Evolutionary conservation across 2,797 vertebrate species (phyloP).

Genomic region (Kryptopterus vitreolus): DNA sequence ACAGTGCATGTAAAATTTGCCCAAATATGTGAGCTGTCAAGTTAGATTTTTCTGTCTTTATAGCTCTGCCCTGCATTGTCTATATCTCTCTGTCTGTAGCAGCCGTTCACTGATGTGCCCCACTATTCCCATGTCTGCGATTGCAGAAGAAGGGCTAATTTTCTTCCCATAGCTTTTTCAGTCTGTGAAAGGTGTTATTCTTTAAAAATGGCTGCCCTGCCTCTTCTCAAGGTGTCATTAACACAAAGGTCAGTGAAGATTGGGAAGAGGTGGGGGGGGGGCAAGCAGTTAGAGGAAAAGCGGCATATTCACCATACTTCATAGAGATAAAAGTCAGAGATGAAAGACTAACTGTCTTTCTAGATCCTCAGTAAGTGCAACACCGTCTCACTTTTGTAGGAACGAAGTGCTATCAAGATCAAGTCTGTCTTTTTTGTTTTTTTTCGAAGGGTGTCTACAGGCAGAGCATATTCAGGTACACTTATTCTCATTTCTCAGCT

Average conservation of each 20-base stretch:
- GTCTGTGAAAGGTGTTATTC: slow-evolving; percentile 56
- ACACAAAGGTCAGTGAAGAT: slow-evolving; percentile 71
- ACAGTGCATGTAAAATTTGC: slow-evolving; percentile 10
- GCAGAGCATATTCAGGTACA: neutral
- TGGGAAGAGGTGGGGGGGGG: too few species aligned
- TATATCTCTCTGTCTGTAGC: slow-evolving; percentile 8
- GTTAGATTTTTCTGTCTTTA: slow-evolving; percentile 18
- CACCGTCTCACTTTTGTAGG: slow-evolving; percentile 38
- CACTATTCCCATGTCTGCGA: slow-evolving; percentile 44
- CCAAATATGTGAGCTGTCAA: slow-evolving; percentile 25
- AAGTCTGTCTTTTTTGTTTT: neutral
- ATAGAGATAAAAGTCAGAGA: slow-evolving; percentile 54
- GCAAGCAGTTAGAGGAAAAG: slow-evolving; percentile 61
- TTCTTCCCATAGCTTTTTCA: slow-evolving; percentile 48
- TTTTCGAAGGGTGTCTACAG: neutral
- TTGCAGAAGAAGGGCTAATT: slow-evolving; percentile 58
- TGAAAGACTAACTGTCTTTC: slow-evolving; percentile 52
- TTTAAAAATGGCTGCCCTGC: slow-evolving; percentile 57
- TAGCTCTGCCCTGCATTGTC: slow-evolving; percentile 6
- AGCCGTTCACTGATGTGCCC: slow-evolving; percentile 31
- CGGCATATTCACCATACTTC: slow-evolving; percentile 56
- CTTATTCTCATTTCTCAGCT: slow-evolving; percentile 2
- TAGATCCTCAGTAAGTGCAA: slow-evolving; percentile 38
- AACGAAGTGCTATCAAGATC: slow-evolving; percentile 8
- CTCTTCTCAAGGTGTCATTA: slow-evolving; percentile 69